Base-by-base conservation (phyloP, 1,140 invertebrate genomes). In the Saccostrea glomerata region DNA sequence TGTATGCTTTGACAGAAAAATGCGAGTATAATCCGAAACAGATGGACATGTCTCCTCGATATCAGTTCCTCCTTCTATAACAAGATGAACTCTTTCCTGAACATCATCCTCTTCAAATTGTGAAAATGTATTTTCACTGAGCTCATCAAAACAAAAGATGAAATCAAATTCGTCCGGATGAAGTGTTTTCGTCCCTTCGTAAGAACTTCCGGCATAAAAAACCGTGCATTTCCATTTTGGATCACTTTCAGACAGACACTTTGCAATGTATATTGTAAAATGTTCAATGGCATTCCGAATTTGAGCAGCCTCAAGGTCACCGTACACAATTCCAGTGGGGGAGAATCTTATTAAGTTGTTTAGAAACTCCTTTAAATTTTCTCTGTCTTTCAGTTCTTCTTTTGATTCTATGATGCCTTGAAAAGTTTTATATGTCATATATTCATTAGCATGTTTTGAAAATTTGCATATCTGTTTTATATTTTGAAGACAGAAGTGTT, bases 141-240 rank as follows among this genome's bases (percentile, higher is more conserved):
- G 82, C 66, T 87, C 58, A 56, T 87, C 56, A 40, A 87, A 82
- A 66, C 86, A 83, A 87, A 87, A 36, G 9, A 87, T 84, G 36
- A 63, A 87, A 87, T 87, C 86, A 54, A 87, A 87, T 58, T 87
- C 86, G 58, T 87, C 54, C 15, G 86, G 86, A 30, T 40, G 84
- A 40, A 36, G 36, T 84, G 60, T 58, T 63, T 87, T 87, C 47
- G 86, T 87, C n/a, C 58, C 58, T 54, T 87, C 86, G n/a, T 55
- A 87, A 7, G 86, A 83, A 23, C 86, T 87, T 47, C 86, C 86
- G 15, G 86, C 86, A n/a, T 63, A 82, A 17, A 58, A 30, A 30
- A 87, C 23, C 20, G 86, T 83, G 60, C 77, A 82, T 60, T 55
- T 60, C 55, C 83, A 84, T 36, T 55, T 83, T 83, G 77, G 56